A percentile compares a stretch with the other conserved stretches of the same genome.
Evolutionary conservation across 2,888 invertebrate species (phyloP).

Genomic region (Tuberolachnus salignus): DNA sequence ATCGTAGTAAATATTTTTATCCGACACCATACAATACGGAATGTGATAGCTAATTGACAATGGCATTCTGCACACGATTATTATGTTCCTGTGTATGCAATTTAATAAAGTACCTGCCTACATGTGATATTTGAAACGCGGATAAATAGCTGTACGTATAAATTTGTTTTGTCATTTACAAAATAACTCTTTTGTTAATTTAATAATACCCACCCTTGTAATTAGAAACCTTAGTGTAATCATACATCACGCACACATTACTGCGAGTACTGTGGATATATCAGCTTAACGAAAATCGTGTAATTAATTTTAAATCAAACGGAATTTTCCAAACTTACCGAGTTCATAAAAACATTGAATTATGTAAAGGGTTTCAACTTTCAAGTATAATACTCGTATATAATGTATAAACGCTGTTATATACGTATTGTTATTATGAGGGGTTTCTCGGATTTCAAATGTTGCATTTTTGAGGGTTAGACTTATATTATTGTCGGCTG

Average conservation of each 20-base stretch:
- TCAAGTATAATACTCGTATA: too few species aligned
- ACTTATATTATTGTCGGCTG: too few species aligned
- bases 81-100: too few species aligned
- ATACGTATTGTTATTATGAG: too few species aligned
- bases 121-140: too few species aligned
- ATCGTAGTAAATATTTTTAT: too few species aligned
- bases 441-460: too few species aligned
- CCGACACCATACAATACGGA: too few species aligned
- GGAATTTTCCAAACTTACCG: conserved; percentile 9
- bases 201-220: neutral
- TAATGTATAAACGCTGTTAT: too few species aligned
- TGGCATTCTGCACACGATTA: too few species aligned
- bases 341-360: conserved; percentile 17
- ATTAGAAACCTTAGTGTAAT: conserved; percentile 37
- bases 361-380: neutral
- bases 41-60: too few species aligned
- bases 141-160: neutral
- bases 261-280: conserved; percentile 10
- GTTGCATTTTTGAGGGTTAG: too few species aligned
- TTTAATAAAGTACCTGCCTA: neutral
- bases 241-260: conserved; percentile 20
- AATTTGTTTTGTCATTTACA: conserved; percentile 2
- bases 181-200: conserved; percentile 24
- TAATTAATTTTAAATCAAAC: conserved; percentile 32
- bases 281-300: neutral